phyloP scores from a whole-genome alignment of 2,888 invertebrate genomes.

The Antitype chi region DNA sequence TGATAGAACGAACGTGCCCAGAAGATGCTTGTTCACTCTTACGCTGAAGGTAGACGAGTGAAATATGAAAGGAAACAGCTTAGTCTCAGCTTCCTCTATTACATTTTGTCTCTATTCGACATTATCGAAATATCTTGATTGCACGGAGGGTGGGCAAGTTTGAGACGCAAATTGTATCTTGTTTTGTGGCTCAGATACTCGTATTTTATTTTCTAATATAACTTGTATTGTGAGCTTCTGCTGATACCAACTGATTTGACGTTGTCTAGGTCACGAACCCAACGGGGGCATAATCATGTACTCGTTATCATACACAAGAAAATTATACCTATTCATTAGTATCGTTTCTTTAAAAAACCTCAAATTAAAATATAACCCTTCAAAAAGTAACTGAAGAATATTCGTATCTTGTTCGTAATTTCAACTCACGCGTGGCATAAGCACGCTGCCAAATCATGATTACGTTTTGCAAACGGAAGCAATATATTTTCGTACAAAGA shows the following conservation, averaged over 20 bases:
- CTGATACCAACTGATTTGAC: constrained; percentile 58
- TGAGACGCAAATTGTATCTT: neutral
- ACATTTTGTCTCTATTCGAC: neutral
- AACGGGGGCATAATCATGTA: constrained; percentile 42
- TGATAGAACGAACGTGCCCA: too few species aligned
- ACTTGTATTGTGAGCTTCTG: neutral
- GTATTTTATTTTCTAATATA: neutral
- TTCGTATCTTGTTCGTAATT: constrained; percentile 1
- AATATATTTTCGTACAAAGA: constrained; percentile 1
- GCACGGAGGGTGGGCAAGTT: neutral
- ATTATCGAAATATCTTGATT: neutral
- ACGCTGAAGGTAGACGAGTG: too few species aligned
- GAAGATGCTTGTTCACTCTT: too few species aligned
- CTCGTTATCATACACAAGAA: constrained; percentile 16
- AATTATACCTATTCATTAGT: constrained; percentile 33
- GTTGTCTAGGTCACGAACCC: constrained; percentile 75
- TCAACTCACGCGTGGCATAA: neutral
- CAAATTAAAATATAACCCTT: neutral
- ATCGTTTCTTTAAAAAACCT: constrained; percentile 16
- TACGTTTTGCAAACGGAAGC: constrained; percentile 2
- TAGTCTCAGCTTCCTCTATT: neutral
- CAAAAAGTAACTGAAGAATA: neutral
- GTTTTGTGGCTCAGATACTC: neutral
- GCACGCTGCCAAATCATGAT: constrained; percentile 5
- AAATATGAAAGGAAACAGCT: too few species aligned